phyloP scores from a whole-genome alignment of 2,888 invertebrate species.

The Xanthia icteritia region DNA sequence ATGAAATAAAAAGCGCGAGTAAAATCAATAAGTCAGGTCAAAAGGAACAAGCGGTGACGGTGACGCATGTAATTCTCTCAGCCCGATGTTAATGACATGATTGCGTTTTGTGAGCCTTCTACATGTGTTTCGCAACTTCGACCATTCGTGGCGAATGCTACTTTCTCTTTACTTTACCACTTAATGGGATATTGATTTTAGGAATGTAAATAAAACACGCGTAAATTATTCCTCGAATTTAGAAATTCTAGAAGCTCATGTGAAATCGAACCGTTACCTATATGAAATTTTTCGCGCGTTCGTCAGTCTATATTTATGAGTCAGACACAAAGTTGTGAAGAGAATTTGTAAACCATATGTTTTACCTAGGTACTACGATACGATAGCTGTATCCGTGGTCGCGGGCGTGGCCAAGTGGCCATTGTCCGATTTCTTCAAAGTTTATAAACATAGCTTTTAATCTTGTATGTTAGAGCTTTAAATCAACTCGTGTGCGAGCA shows the following conservation, averaged over 20 bases:
- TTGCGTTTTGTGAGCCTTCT: conserved; percentile 70
- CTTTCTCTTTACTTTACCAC: conserved; percentile 69
- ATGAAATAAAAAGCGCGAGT: conserved; percentile 61
- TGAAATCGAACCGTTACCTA: conserved; percentile 43
- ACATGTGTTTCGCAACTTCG: conserved; percentile 72
- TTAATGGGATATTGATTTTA: conserved; percentile 44
- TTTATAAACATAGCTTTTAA: conserved; percentile 70
- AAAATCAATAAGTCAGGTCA: conserved; percentile 64
- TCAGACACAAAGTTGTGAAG: conserved; percentile 46
- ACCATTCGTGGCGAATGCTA: conserved; percentile 66
- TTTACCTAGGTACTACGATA: conserved; percentile 36
- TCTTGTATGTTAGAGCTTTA: conserved; percentile 68
- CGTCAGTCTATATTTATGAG: conserved; percentile 49
- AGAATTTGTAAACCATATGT: conserved; percentile 41
- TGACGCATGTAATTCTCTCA: conserved; percentile 67
- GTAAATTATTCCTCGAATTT: conserved; percentile 24
- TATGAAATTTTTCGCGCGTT: conserved; percentile 51
- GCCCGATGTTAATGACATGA: conserved; percentile 71
- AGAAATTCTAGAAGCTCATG: conserved; percentile 30
- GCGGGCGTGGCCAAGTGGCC: conserved; percentile 38
- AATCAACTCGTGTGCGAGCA: conserved; percentile 70
- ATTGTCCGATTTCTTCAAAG: conserved; percentile 61
- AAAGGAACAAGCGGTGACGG: conserved; percentile 56
- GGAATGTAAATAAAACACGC: conserved; percentile 18
- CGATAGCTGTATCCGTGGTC: conserved; percentile 32